phyloP scores from a whole-genome alignment of 2,888 invertebrate genomes.

The Apeira syringaria region DNA sequence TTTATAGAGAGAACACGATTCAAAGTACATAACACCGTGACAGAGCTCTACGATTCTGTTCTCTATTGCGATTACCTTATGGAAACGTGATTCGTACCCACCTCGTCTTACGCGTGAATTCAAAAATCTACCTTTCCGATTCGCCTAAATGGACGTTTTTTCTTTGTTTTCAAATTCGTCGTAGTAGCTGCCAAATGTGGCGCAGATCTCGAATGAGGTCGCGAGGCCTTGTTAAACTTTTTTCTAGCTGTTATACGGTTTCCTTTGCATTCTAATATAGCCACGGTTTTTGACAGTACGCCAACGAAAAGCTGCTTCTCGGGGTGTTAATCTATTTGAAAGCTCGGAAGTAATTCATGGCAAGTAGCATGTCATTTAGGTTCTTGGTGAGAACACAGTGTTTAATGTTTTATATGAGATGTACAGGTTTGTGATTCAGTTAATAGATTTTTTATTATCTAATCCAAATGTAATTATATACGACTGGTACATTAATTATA shows the following conservation, averaged over 20 bases:
- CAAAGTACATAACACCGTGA: no score
- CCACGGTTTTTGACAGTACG: conserved; percentile 26
- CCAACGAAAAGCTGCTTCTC: conserved; percentile 25
- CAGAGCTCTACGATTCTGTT: no score
- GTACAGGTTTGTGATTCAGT: no score
- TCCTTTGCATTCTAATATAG: conserved; percentile 24
- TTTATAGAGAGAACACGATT: no score
- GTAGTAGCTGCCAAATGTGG: conserved; percentile 31
- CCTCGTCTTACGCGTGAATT: no score
- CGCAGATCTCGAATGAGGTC: conserved; percentile 28
- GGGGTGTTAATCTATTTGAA: conserved; percentile 22
- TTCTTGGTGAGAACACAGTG: no score
- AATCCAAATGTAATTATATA: no score
- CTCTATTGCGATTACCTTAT: no score
- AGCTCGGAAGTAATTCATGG: conserved; percentile 10
- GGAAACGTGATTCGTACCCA: no score
- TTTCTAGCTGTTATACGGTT: conserved; percentile 30
- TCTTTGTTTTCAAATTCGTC: conserved; percentile 26
- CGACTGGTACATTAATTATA: no score
- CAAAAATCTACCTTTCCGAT: conserved; percentile 4
- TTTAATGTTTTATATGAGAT: no score
- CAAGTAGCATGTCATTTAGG: not conserved
- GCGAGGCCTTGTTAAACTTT: conserved; percentile 27
- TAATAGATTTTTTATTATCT: no score
- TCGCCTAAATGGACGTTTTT: conserved; percentile 4